Evolutionary conservation across 2,888 invertebrate genomes (phyloP), one percentile per base, ranked within the genome.

Genomic region (Alloscopus bannaensis): DNA sequence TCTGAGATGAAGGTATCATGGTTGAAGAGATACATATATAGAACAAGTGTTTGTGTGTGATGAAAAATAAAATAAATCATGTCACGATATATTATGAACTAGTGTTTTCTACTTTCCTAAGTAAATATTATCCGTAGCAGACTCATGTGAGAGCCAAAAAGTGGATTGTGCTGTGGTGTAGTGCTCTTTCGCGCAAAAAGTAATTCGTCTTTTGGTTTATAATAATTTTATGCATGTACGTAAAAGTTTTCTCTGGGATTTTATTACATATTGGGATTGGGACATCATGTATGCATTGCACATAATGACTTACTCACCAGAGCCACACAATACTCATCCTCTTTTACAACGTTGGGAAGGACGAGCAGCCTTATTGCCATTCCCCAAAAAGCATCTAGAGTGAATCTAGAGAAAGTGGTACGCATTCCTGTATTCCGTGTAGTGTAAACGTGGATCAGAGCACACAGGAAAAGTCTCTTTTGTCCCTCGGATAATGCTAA

Each of bases 41-140:
- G 42, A 40, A 69, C 68, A 55, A 66, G 52, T 64, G 59, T 64
- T 64, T 64, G 42, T 65, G n/a, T n/a, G 65, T 55, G 36, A 40
- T 55, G 68, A 68, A 68, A 68, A 68, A 52, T 66, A 66, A 62
- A 68, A 68, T 68, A 68, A 68, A 68, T 68, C 68, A 68, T 68
- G 68, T 68, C 68, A 47, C 29, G 29, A 29, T 55, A 55, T 24
- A 68, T 68, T 68, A 68, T 55, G 40, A 68, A 68, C 16, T 68
- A 16, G 16, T 55, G 36, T 66, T n/a, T 40, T 64, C 26, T 28
- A 24, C n/a, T 50, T 13, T 60, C 24, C 13, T 29, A 47, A 52
- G 45, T 24, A 68, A 68, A 68, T 68, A 40, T 68, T 36, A 68
- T 68, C 52, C 68, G 18, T n/a, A 24, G 42, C 29, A 24, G 26